phyloP scores from a whole-genome alignment of 2,797 vertebrate genomes.

The Melanotaenia nigrans region DNA sequence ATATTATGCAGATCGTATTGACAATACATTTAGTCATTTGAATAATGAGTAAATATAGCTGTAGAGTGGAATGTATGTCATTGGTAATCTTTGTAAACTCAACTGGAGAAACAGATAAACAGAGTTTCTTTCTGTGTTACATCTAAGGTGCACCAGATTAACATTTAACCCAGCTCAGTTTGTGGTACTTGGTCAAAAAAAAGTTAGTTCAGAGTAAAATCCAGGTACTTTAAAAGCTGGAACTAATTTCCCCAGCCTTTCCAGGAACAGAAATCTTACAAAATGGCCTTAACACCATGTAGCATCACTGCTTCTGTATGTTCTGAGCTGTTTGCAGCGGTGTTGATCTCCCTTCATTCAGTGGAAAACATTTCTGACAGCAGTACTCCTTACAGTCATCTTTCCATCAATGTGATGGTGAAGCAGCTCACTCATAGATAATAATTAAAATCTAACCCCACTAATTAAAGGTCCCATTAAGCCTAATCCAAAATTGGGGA shows the following conservation, averaged over 20 bases:
- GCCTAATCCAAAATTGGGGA: no score
- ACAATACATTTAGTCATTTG: constrained; percentile 42
- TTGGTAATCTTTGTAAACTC: constrained; percentile 42
- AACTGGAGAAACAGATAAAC: constrained; percentile 5
- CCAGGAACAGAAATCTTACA: not conserved
- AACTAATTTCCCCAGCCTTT: not conserved
- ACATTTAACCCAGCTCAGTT: not conserved
- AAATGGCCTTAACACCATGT: no score
- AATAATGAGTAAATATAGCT: constrained; percentile 24
- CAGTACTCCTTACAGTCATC: no score
- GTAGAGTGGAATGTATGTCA: constrained; percentile 46
- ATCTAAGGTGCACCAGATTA: constrained; percentile 18
- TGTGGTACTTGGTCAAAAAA: constrained; percentile 1
- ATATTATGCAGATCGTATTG: constrained; percentile 51
- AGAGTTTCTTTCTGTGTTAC: constrained; percentile 1
- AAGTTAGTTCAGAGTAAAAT: not conserved
- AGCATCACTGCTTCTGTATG: no score
- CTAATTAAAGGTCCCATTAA: no score
- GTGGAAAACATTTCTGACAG: not conserved
- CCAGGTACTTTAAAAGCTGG: not conserved
- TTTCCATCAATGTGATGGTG: no score
- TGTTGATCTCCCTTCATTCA: not conserved
- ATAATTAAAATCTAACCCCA: no score
- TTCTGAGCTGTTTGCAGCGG: no score
- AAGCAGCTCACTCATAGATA: no score